Evolutionary conservation across 2,797 vertebrate species (phyloP).

Genomic region (Tiaroga cobitis): DNA sequence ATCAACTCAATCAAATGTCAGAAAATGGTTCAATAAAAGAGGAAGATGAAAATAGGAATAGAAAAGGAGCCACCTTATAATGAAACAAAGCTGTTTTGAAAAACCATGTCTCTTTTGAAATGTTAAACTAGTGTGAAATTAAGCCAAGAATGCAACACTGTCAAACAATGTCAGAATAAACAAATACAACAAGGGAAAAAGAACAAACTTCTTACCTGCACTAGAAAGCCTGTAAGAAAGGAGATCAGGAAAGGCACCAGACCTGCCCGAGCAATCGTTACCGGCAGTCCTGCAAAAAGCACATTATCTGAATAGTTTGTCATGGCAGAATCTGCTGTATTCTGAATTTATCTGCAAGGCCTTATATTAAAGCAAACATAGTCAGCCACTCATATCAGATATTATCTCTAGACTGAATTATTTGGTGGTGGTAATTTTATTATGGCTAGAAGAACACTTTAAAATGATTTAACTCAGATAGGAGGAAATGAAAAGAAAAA

Average conservation of each 20-base stretch:
- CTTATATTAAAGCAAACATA: slow-evolving; percentile 6
- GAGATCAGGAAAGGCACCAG: slow-evolving; percentile 76
- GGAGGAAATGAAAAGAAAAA: slow-evolving; percentile 63
- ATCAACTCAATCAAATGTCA: slow-evolving; percentile 40
- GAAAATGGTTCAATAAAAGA: slow-evolving; percentile 17
- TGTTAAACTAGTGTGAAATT: not conserved
- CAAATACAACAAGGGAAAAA: not conserved
- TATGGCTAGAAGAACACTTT: slow-evolving; percentile 60
- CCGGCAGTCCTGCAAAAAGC: slow-evolving; percentile 70
- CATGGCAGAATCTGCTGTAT: slow-evolving; percentile 5
- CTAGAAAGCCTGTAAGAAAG: slow-evolving; percentile 75
- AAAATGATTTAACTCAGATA: slow-evolving; percentile 69
- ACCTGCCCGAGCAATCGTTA: slow-evolving; percentile 73
- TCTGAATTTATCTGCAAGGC: not conserved
- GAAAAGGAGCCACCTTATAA: not conserved
- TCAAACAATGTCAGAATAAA: slow-evolving; percentile 20
- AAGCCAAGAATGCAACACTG: not conserved
- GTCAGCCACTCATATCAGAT: slow-evolving; percentile 15
- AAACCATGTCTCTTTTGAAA: slow-evolving; percentile 26
- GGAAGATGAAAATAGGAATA: not conserved
- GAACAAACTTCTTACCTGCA: slow-evolving; percentile 68
- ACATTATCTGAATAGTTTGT: slow-evolving; percentile 18
- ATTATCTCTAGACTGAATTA: slow-evolving; percentile 51
- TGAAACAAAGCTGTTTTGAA: not conserved
- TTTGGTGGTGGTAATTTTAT: slow-evolving; percentile 67